A percentile compares a stretch with the other conserved stretches of the same genome.
These are phyloP conservation scores for Trichonephila clavipes DNA, from an alignment of 1,140 invertebrate species.

Conservation along the genomic window DNA sequence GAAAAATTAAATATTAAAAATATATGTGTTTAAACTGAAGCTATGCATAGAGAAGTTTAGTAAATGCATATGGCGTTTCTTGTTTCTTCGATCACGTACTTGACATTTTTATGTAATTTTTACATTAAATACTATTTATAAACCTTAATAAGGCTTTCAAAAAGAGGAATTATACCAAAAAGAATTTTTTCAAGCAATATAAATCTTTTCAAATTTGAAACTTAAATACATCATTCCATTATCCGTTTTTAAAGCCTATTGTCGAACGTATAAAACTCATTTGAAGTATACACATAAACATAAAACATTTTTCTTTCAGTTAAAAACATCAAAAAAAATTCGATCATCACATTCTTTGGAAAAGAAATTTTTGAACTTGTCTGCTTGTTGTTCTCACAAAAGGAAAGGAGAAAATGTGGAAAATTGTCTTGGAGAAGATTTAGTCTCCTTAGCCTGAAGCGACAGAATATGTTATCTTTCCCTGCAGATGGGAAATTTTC, in stretches of 20 bases:
- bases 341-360: neutral
- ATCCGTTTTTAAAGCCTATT: neutral
- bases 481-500: neutral
- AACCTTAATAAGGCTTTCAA: too few relatives aligned
- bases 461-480: slow-evolving; percentile 15
- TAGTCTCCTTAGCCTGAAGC: neutral
- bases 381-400: neutral
- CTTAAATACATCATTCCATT: neutral
- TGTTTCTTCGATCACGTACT: too few relatives aligned
- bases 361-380: neutral
- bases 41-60: too few relatives aligned
- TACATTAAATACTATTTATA: too few relatives aligned
- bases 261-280: neutral
- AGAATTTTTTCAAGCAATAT: neutral
- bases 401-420: neutral
- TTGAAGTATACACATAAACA: neutral
- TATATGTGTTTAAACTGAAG: too few relatives aligned
- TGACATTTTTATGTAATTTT: too few relatives aligned
- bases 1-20: too few relatives aligned
- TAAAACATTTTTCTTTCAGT: neutral
- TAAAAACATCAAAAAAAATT: neutral
- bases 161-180: too few relatives aligned
- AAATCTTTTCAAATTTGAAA: neutral
- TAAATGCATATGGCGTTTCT: too few relatives aligned
- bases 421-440: neutral